Base-by-base conservation (phyloP, 92 coral and sea anemone species). In the Heteractis magnifica region DNA sequence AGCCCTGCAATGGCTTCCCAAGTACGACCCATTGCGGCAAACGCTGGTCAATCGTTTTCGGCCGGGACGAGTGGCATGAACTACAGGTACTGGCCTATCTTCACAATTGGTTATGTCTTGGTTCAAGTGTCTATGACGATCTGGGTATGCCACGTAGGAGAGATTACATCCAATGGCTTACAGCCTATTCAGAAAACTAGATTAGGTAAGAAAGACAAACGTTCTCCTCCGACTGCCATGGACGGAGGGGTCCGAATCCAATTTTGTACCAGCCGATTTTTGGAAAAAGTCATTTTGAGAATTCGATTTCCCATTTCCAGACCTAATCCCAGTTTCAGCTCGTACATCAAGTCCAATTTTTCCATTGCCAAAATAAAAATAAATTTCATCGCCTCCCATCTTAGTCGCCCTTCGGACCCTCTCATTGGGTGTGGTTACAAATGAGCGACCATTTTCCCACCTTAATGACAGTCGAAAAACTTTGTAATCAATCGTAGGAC, bases 81-180 rank as follows among this genome's bases (percentile, higher is more conserved):
- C 34, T n/a, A n/a, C 70, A 62, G 20, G 20, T 23, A 62, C 9
- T 84, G 94, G 72, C 91, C 94, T 41, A 50, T 84, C 62, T 90
- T 90, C 79, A 90, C 94, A 41, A 85, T 72, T 58, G 51, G 51
- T 20, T 86, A 87, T 71, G 50, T 80, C 23, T 51, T 74, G 11
- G 79, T 65, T 41, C 87, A 83, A 49, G 44, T 90, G 49, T 81
- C 64, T 23, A 73, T 87, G 87, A 41, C 88, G 20, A 50, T 77
- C 5, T 90, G 91, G 94, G 50, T 79, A 20, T 81, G 85, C 49
- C 85, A 68, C 51, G 23, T 34, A 13, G 70, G 77, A 60, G 70
- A 87, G 5, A 55, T 88, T 5, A 71, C 91, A 74, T 79, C 87
- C 4, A 62, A 62, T 62, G 70, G 21, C 20, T 62, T 62, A 62